These are phyloP conservation scores for Brachionus asplanchnoidis DNA, from an alignment of 1,140 invertebrate species.

Conservation along the genomic window DNA sequence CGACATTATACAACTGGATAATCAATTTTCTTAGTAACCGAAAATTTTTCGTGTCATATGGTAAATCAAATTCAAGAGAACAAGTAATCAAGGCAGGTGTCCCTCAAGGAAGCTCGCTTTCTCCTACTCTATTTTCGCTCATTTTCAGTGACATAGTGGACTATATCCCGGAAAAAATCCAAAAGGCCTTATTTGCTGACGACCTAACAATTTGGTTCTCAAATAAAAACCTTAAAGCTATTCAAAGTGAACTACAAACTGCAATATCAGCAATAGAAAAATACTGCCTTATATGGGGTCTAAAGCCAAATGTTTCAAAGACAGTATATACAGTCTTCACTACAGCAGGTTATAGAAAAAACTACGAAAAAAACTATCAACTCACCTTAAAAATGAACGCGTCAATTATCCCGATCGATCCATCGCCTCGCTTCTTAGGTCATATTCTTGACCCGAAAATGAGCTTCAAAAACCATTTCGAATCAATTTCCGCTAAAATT, in stretches of 20 bases:
- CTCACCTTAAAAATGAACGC: too few species aligned
- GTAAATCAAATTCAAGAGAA: not conserved
- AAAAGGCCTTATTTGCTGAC: not conserved
- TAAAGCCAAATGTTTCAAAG: not conserved
- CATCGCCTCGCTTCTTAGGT: too few species aligned
- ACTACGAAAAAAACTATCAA: too few species aligned
- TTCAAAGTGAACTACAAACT: not conserved
- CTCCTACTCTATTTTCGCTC: constrained; percentile 1
- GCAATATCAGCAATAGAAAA: not conserved
- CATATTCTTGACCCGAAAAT: too few species aligned
- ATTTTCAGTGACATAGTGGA: not conserved
- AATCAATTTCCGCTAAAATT: not conserved
- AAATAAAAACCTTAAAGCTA: not conserved
- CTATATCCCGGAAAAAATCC: not conserved
- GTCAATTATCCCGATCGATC: too few species aligned
- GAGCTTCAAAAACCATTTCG: not conserved
- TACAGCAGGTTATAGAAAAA: too few species aligned
- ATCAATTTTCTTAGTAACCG: not conserved
- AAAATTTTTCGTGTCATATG: not conserved
- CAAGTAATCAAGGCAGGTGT: not conserved
- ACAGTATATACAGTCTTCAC: not conserved
- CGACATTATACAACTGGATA: not conserved
- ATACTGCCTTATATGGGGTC: not conserved
- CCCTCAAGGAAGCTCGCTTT: not conserved
- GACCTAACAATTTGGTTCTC: not conserved